Evolutionary conservation across 2,113 vertebrate species (phyloP).

Genomic region (Menidia beryllina): DNA sequence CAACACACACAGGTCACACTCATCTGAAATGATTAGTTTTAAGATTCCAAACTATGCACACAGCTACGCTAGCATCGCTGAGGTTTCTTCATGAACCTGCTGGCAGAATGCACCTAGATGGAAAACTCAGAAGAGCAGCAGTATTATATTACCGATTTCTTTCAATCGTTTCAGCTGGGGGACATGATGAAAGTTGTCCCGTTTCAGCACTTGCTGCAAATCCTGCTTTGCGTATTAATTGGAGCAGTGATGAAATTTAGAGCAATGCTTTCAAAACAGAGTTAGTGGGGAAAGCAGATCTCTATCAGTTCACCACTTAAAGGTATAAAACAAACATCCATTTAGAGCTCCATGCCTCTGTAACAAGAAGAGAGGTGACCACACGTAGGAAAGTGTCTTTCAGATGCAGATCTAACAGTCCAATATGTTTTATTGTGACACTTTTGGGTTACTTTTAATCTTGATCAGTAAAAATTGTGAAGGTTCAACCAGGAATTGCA

Average conservation of each 20-base stretch:
- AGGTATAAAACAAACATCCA: conserved; percentile 61
- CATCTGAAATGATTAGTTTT: conserved; percentile 27
- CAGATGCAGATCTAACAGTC: not conserved
- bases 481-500: not conserved
- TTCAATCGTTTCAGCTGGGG: conserved; percentile 46
- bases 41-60: conserved; percentile 17
- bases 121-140: conserved; percentile 39
- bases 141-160: conserved; percentile 1
- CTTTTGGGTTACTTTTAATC: not conserved
- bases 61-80: conserved; percentile 18
- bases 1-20: conserved; percentile 28
- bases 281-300: conserved; percentile 8
- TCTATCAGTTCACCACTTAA: conserved; percentile 31
- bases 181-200: conserved; percentile 43
- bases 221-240: conserved; percentile 56
- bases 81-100: conserved; percentile 37
- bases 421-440: no score
- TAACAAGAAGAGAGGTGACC: conserved; percentile 65
- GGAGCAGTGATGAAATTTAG: conserved; percentile 63
- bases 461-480: not conserved
- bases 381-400: conserved; percentile 32
- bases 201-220: conserved; percentile 55
- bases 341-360: conserved; percentile 44
- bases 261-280: conserved; percentile 53
- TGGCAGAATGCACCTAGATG: conserved; percentile 1